Base-by-base conservation (phyloP, 30 jellyfish, hydroid and myxozoan species). In the Calvadosia cruxmelitensis region DNA sequence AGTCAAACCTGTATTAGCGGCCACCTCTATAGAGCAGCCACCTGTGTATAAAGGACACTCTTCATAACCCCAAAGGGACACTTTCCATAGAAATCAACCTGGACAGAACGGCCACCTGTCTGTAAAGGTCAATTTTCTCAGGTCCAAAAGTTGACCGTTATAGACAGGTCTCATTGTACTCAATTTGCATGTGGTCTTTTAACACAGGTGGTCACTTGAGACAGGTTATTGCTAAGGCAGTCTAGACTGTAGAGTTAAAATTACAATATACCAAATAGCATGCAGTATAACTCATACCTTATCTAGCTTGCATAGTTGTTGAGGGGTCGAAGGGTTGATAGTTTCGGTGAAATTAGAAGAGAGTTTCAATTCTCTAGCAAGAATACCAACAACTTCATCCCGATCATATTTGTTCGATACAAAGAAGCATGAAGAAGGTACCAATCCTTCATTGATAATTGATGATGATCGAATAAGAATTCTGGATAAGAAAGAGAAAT, bases 381-480 rank as follows among this genome's bases (percentile, higher is more conserved):
- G 2, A 0, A 90, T 85, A 27, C 77, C 91, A 23, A 89, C 84
- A 36, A 89, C 92, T 53, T 71, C 94, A 33, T 32, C 27, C 67
- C 80, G 93, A 61, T 72, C 67, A 68, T 81, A 89, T 61, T 89
- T 82, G 26, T 77, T 72, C 26, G 92, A 42, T 5, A 42, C 84
- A 73, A 94, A 81, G 66, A 89, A 35, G 50, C 92, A 89, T 0
- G 98, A 81, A 7, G 82, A 57, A 23, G 98, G 95, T 28, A 89
- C 53, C 29, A 89, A 73, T 20, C 98, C 94, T 72, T 82, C 95
- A 24, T 73, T 74, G 36, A 89, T 82, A 49, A 78, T 94, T 5
- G 95, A 81, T 25, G 98, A 81, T 32, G 92, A 89, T 53, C 98
- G 76, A 10, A 89, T 71, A 32, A 89, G 82, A 34, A 89, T 73